Evolutionary conservation across 2,797 vertebrate genomes (phyloP), one percentile per base, ranked within the genome.

Genomic region (Diglossa cyanea): DNA sequence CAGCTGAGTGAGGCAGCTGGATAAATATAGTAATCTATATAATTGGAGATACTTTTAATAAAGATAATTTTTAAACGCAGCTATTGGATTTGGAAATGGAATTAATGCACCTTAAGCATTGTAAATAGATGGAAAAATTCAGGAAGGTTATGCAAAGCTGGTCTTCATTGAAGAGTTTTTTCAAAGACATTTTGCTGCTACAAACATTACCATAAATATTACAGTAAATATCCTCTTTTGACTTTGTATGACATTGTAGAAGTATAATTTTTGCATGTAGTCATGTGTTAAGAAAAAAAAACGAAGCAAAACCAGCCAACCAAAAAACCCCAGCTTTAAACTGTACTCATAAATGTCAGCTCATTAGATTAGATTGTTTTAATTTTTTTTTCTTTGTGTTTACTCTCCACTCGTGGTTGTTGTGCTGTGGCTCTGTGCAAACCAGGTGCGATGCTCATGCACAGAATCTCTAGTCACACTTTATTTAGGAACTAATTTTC

Each of bases 11-110:
- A 90, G 91, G 51, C 25, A 25, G 66, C 44, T 47, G 6, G 18
- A 54, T 94, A 84, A 78, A 92, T 93, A 81, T 66, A 95, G 44
- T 8, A 60, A 74, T 74, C 57, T 74, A 23, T 60, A 67, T 76
- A 94, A 78, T 72, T 88, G 42, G 33, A 93, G 47, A 82, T 48
- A 61, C 5, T 45, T 90, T 68, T 74, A 74, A 61, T 76, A 82
- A 70, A 86, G 67, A 58, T 65, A 80, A 67, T 53, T 60, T 73
- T 86, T 50, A 72, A 71, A 90, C 44, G 23, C 24, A 65, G 37
- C 26, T 80, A 24, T 83, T 68, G 75, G 44, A 90, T 62, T 63
- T 71, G 18, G 37, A 89, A 85, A 76, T 26, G 0, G 51, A 91
- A 82, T 89, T 0, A 70, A 66, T 57, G 20, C 55, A 55, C 16